Percentiles rank a stretch among this genome's conserved stretches.
These are phyloP conservation scores for Pammene fasciana DNA, from an alignment of 2,888 invertebrate genomes.

Conservation along the genomic window DNA sequence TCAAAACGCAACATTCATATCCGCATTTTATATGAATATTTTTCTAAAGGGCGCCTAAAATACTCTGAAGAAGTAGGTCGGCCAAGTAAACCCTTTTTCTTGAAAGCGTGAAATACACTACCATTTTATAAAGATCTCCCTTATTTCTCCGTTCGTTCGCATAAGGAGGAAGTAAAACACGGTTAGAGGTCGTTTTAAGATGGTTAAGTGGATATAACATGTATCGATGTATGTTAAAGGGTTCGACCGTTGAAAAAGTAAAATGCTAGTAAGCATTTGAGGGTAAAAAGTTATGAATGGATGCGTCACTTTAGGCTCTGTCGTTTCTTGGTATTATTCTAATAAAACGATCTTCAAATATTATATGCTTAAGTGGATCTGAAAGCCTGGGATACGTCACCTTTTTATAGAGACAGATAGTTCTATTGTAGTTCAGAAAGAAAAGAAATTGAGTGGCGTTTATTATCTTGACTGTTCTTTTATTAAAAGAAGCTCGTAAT, in stretches of 20 bases:
- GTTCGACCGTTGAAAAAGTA: constrained; percentile 65
- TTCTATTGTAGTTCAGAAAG: constrained; percentile 1
- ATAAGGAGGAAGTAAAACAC: constrained; percentile 44
- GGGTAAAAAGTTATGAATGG: constrained; percentile 62
- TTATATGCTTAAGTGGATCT: constrained; percentile 9
- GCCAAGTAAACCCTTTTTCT: constrained; percentile 62
- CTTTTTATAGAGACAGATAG: background rate
- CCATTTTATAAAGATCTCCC: constrained; percentile 51
- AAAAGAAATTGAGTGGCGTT: background rate
- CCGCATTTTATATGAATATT: constrained; percentile 61
- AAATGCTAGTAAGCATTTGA: constrained; percentile 73
- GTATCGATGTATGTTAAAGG: constrained; percentile 66
- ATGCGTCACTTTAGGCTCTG: constrained; percentile 61
- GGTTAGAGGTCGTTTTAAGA: constrained; percentile 48
- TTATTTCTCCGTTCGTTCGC: constrained; percentile 31
- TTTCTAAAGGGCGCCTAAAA: constrained; percentile 64
- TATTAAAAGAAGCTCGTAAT: background rate
- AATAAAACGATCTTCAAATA: constrained; percentile 5
- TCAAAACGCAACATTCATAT: constrained; percentile 59
- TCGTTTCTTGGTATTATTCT: constrained; percentile 52
- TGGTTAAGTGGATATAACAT: constrained; percentile 69
- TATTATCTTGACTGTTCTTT: constrained; percentile 3
- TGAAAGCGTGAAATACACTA: constrained; percentile 54
- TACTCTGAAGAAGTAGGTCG: constrained; percentile 67
- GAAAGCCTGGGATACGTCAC: constrained; percentile 15